Evolutionary conservation across 2,113 vertebrate genomes (phyloP).

Genomic region (Sphyrna mokarran): DNA sequence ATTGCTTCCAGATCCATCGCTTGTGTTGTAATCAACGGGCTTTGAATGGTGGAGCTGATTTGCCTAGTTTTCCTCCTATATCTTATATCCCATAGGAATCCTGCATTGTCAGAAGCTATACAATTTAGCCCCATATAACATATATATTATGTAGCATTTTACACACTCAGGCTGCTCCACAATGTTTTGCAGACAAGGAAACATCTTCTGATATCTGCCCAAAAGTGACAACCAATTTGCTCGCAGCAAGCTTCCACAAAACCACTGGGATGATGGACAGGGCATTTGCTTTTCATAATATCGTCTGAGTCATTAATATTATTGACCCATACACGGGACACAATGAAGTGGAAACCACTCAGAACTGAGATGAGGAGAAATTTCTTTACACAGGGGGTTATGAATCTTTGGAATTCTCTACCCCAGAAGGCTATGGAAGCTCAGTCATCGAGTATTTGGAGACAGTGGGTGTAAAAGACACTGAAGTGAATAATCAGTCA

Average conservation of each 20-base stretch:
- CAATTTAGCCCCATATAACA: neutral
- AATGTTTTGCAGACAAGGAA: neutral
- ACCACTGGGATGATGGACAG: neutral
- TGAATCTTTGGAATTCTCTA: too few relatives aligned
- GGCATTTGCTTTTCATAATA: neutral
- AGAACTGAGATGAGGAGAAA: too few relatives aligned
- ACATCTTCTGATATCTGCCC: neutral
- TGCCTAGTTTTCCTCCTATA: too few relatives aligned
- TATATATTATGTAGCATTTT: neutral
- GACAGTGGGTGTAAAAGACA: too few relatives aligned
- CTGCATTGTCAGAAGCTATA: neutral
- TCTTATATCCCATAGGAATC: too few relatives aligned
- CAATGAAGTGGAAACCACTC: too few relatives aligned
- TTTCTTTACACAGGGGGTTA: too few relatives aligned
- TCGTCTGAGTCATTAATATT: neutral
- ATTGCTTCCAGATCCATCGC: neutral
- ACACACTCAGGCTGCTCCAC: neutral
- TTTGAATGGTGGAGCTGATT: too few relatives aligned
- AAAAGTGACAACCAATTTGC: neutral
- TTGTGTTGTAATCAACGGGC: neutral
- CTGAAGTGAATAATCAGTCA: too few relatives aligned
- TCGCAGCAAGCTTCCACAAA: neutral
- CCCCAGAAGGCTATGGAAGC: too few relatives aligned
- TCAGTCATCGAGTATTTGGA: too few relatives aligned
- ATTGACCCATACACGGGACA: neutral